Percentiles rank a stretch among this genome's conserved stretches.
Conservation (phyloP, 1,140 invertebrate genomes). For the Drosophila tsacasi region DNA sequence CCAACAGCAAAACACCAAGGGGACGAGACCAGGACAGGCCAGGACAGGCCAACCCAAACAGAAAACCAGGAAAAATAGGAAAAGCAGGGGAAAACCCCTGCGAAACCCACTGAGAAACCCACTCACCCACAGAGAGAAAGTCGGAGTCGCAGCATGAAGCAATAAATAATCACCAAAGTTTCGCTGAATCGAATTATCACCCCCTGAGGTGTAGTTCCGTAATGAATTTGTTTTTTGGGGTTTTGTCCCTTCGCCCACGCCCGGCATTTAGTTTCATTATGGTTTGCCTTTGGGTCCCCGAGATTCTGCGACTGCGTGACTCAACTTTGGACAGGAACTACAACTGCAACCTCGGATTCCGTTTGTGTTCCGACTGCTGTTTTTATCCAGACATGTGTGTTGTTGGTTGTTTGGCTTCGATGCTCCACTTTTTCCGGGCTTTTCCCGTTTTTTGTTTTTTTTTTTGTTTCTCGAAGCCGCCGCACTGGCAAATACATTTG, state of each 20-base stretch:
- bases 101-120: slow-evolving; percentile 14
- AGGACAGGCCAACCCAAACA: slow-evolving; percentile 8
- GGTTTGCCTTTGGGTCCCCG: slow-evolving; percentile 44
- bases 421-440: slow-evolving; percentile 35
- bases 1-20: slow-evolving; percentile 76
- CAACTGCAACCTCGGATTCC: slow-evolving; percentile 35
- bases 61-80: slow-evolving; percentile 6
- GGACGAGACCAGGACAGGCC: slow-evolving; percentile 46
- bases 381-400: slow-evolving; percentile 44
- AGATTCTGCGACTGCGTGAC: slow-evolving; percentile 71
- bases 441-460: background rate
- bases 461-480: slow-evolving; percentile 59
- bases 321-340: slow-evolving; percentile 22
- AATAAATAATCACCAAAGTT: slow-evolving; percentile 84
- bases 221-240: slow-evolving; percentile 83
- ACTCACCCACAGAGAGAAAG: slow-evolving; percentile 34
- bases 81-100: slow-evolving; percentile 2
- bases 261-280: slow-evolving; percentile 79
- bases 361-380: slow-evolving; percentile 40
- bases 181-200: slow-evolving; percentile 83
- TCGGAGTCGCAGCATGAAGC: slow-evolving; percentile 68
- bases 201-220: slow-evolving; percentile 81
- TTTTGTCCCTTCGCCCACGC: slow-evolving; percentile 60
- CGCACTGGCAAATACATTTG: slow-evolving; percentile 70
- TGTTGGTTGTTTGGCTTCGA: slow-evolving; percentile 67